Percentiles rank a stretch among this genome's conserved stretches.
phyloP scores from a whole-genome alignment of 2,797 vertebrate species.

The Naso thynnoides region DNA sequence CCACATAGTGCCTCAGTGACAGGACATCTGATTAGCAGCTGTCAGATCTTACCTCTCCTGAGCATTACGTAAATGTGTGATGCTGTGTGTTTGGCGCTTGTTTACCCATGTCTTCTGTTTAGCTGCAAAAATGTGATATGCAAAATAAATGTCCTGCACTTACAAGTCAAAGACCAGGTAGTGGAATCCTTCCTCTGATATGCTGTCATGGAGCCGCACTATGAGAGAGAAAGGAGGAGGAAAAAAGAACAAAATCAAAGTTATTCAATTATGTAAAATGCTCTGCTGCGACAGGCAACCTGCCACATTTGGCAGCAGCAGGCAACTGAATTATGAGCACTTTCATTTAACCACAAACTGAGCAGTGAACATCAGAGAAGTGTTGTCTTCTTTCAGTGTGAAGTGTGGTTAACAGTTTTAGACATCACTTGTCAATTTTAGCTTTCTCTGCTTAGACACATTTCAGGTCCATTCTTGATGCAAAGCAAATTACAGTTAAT shows the following conservation, averaged over 20 bases:
- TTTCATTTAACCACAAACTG: not conserved
- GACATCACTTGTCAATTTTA: not conserved
- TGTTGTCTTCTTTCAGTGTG: not conserved
- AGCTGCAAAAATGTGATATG: conserved; percentile 1
- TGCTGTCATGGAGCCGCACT: conserved; percentile 81
- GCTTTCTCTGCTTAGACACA: not conserved
- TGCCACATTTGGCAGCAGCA: not conserved
- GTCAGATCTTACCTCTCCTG: not conserved
- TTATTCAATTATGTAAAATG: conserved; percentile 6
- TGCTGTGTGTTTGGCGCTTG: not conserved
- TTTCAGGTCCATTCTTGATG: not conserved
- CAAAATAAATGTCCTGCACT: conserved; percentile 52
- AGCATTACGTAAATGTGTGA: not conserved
- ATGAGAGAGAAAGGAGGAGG: conserved; percentile 31
- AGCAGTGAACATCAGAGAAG: not conserved
- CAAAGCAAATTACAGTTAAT: not conserved
- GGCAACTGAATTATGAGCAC: conserved; percentile 2
- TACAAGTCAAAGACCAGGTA: conserved; percentile 95
- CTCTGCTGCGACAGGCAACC: not conserved
- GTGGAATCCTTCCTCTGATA: conserved; percentile 93
- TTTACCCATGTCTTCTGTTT: not conserved
- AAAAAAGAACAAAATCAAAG: not conserved
- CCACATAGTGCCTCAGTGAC: conserved; percentile 32
- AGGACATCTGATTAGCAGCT: conserved; percentile 22
- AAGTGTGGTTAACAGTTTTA: not conserved